Evolutionary conservation across 1,140 invertebrate genomes (phyloP), one percentile per base, ranked within the genome.

Genomic region (Cyrtorhinus lividipennis): DNA sequence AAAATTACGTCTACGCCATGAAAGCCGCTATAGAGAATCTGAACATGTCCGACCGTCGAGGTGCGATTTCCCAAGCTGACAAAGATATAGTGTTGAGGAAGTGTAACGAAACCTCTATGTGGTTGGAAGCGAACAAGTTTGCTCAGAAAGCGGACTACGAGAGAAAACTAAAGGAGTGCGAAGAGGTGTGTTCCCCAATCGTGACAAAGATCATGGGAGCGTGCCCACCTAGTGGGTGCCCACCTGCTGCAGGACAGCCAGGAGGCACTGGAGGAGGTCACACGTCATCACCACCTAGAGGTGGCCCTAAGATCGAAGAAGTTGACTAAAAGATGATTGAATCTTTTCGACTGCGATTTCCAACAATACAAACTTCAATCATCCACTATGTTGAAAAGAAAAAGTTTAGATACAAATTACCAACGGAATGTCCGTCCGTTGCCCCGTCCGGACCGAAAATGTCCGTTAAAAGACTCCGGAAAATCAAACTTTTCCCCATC

Each of bases 1-100:
- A 98, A 73, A 92, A 89, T 38, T 98, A 97, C 75, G 93, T 91
- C 75, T 98, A 95, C 81, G 93, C 92, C 80, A 94, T 97, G 84
- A 95, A 95, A 79, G 88, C 87, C 58, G 94, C 92, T 20, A 85
- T 88, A 71, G 86, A 89, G 70, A 86, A 90, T 22, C 26, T 59
- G 13, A 59, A 59, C 26, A 59, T 59, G 73, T 91, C 95, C 22
- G 89, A 89, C 69, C 81, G 95, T 67, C 92, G 88, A 73, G 88
- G 87, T 70, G 92, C 95, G 75, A 92, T 97, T 69, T 79, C 83
- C 10, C 90, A 90, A 62, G 77, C 83, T 8, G 95, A 98, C 71
- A 89, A 89, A 72, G 88, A 86, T 67, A 84, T 79, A 18, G 88
- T 97, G 65, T 68, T 88, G 66, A 62, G 64, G 60, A 95, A 94